Percentiles rank a stretch among this genome's conserved stretches.
phyloP scores from a whole-genome alignment of 2,113 vertebrate genomes.

The Malaclemys terrapin region DNA sequence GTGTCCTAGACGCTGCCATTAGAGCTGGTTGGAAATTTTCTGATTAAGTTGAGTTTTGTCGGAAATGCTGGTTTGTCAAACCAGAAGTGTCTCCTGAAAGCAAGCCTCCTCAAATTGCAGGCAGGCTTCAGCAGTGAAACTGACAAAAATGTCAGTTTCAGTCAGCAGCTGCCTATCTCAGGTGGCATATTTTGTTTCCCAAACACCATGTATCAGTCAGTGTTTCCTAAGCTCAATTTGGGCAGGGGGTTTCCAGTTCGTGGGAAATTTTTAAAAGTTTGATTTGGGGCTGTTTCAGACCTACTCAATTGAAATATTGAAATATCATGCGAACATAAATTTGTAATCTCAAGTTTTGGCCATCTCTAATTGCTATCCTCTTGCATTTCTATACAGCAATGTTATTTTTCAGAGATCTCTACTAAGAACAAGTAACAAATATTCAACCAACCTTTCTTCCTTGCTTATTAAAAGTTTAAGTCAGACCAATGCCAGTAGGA shows the following conservation, averaged over 20 bases:
- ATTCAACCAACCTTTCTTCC: neutral
- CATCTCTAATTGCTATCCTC: neutral
- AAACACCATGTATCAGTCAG: neutral
- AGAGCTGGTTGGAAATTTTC: too few relatives aligned
- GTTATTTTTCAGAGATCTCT: neutral
- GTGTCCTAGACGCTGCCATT: neutral
- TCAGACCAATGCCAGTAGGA: neutral
- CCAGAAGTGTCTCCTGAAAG: neutral
- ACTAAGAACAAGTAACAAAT: neutral
- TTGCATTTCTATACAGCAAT: neutral
- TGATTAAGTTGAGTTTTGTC: neutral
- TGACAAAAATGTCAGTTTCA: neutral
- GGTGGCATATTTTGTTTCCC: neutral
- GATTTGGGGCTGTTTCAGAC: neutral
- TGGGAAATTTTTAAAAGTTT: neutral
- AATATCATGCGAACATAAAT: neutral
- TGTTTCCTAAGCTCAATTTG: neutral
- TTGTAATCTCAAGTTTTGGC: neutral
- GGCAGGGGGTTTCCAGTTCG: neutral
- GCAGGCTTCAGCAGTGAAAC: neutral
- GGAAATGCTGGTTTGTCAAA: neutral
- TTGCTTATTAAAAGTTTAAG: slow-evolving; percentile 5
- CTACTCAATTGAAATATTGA: neutral
- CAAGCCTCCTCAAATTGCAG: neutral
- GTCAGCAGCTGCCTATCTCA: neutral